Evolutionary conservation across 2,113 vertebrate species (phyloP).

Genomic region (Elanus axillaris): DNA sequence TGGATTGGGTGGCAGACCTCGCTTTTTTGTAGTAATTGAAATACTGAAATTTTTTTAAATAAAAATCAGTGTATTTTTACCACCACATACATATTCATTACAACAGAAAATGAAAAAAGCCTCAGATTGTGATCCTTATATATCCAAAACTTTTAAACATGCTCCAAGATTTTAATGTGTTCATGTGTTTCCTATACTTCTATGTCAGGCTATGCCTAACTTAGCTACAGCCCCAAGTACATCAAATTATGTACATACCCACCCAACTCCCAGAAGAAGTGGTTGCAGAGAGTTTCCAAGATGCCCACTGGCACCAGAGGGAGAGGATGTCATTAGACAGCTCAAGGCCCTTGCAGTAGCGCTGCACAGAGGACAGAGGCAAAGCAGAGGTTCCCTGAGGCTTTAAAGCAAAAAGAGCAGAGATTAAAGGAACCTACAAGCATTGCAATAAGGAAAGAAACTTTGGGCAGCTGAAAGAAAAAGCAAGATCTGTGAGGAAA

Average conservation of each 20-base stretch:
- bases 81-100: not conserved
- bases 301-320: not conserved
- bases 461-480: not conserved
- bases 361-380: not conserved
- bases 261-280: not conserved
- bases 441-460: not conserved
- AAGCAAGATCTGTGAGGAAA: not conserved
- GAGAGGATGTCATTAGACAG: not conserved
- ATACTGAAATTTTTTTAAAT: not conserved
- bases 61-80: not conserved
- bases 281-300: not conserved
- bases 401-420: not conserved
- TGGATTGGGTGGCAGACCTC: not conserved
- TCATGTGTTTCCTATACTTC: not conserved
- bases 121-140: not conserved
- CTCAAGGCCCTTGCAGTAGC: not conserved
- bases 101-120: accelerated
- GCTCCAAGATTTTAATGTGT: not conserved
- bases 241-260: not conserved
- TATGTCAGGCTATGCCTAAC: not conserved
- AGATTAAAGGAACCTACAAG: not conserved
- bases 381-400: not conserved
- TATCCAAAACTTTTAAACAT: not conserved
- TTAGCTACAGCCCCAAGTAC: not conserved
- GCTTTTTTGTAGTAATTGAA: not conserved